A percentile compares a stretch with the other conserved stretches of the same genome.
Evolutionary conservation across 2,113 vertebrate genomes (phyloP).

Genomic region (Vulpes ferrilata): DNA sequence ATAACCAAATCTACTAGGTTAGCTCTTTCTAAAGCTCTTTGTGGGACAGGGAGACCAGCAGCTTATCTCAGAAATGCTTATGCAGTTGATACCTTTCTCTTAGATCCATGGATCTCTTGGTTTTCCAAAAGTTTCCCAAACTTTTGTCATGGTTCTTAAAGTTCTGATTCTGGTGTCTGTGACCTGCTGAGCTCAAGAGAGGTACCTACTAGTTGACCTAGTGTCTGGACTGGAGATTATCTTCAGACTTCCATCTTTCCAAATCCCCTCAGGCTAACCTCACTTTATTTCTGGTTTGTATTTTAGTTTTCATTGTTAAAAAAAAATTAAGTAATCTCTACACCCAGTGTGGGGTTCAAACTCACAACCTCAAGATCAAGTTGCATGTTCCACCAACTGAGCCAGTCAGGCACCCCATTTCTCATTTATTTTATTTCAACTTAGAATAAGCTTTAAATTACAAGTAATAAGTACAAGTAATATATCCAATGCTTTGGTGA

Average conservation of each 20-base stretch:
- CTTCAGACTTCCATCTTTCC: not conserved
- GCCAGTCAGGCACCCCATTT: not conserved
- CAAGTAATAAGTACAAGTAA: not conserved
- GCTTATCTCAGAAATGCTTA: not conserved
- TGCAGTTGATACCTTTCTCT: not conserved
- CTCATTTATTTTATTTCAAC: not conserved
- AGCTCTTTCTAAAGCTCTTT: not conserved
- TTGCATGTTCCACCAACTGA: not conserved
- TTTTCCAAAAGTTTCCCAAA: not conserved
- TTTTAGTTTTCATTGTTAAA: not conserved
- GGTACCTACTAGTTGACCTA: not conserved
- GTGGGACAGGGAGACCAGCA: not conserved
- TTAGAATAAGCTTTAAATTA: slow-evolving; percentile 36
- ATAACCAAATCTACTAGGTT: not conserved
- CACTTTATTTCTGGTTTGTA: not conserved
- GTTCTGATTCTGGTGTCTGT: not conserved
- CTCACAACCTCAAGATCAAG: not conserved
- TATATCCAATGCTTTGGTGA: not conserved
- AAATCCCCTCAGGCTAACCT: not conserved
- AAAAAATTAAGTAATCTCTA: not conserved
- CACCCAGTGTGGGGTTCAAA: not conserved
- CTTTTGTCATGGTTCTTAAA: slow-evolving; percentile 13
- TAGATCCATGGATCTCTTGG: not conserved
- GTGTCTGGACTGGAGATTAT: not conserved
- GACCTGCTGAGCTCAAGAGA: not conserved